These are phyloP conservation scores for Bembecia ichneumoniformis DNA, from an alignment of 2,888 invertebrate species.

Conservation along the genomic window DNA sequence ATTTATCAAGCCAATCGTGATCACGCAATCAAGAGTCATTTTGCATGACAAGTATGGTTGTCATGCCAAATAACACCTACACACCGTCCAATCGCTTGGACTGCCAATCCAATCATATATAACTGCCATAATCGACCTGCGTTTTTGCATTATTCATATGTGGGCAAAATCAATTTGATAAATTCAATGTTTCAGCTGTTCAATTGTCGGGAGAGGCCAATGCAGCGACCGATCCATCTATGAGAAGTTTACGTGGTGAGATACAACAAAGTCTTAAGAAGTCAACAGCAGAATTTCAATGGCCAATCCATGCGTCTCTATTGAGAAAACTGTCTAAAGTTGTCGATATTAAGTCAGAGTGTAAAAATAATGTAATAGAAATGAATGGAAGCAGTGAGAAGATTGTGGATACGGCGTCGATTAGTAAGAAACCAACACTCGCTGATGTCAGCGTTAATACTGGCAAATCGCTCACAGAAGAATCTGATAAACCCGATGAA, in stretches of 20 bases:
- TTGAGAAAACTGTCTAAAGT: constrained; percentile 60
- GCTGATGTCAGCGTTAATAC: constrained; percentile 61
- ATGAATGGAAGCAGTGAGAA: constrained; percentile 54
- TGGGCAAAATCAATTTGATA: too few species aligned
- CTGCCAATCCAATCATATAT: too few species aligned
- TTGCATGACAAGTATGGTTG: too few species aligned
- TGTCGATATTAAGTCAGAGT: constrained; percentile 57
- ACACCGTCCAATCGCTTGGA: too few species aligned
- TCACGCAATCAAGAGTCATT: too few species aligned
- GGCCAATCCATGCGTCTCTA: constrained; percentile 55
- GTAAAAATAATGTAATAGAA: constrained; percentile 30
- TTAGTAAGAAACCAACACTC: constrained; percentile 34
- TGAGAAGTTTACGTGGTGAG: constrained; percentile 57
- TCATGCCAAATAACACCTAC: too few species aligned
- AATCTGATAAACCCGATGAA: constrained; percentile 28
- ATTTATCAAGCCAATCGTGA: too few species aligned
- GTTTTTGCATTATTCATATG: too few species aligned
- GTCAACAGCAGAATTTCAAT: constrained; percentile 37
- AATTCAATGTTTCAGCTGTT: constrained; percentile 38
- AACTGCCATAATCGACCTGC: too few species aligned
- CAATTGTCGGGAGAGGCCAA: constrained; percentile 59
- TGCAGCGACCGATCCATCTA: constrained; percentile 56
- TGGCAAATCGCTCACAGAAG: constrained; percentile 46
- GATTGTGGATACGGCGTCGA: constrained; percentile 29
- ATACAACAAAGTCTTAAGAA: constrained; percentile 46